Conservation (phyloP, 2,797 vertebrate species). For the Valencia hispanica region DNA sequence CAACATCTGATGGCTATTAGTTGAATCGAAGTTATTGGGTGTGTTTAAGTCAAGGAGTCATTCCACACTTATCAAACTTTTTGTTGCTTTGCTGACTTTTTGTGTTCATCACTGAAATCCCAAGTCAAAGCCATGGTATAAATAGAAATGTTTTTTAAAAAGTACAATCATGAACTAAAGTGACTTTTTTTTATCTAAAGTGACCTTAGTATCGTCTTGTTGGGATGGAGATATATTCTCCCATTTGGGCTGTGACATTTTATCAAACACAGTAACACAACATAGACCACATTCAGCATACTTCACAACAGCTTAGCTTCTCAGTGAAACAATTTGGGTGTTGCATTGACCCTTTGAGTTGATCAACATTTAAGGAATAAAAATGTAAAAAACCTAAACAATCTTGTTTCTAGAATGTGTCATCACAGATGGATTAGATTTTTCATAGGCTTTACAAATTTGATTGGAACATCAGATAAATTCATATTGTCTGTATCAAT, state of each 20-base stretch:
- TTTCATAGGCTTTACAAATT: not conserved
- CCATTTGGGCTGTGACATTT: not conserved
- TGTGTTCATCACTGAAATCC: not conserved
- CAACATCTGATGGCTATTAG: too few relatives aligned
- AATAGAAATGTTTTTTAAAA: too few relatives aligned
- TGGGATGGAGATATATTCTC: not conserved
- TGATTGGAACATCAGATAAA: not conserved
- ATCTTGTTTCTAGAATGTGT: not conserved
- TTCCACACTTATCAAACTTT: too few relatives aligned
- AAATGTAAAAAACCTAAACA: not conserved
- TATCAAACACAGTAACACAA: not conserved
- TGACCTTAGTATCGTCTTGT: not conserved
- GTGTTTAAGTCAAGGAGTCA: too few relatives aligned
- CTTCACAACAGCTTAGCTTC: not conserved
- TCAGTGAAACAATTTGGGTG: not conserved
- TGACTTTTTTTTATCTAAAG: not conserved
- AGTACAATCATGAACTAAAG: not conserved
- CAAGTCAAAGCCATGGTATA: not conserved
- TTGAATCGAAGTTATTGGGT: too few relatives aligned
- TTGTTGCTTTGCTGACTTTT: too few relatives aligned
- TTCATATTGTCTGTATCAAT: not conserved
- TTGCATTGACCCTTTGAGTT: not conserved
- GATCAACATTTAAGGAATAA: not conserved
- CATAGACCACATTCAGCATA: not conserved
- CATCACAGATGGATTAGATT: not conserved